A percentile compares a stretch with the other conserved stretches of the same genome.
phyloP scores from a whole-genome alignment of 2,888 invertebrate genomes.

The Copidosoma aretas region DNA sequence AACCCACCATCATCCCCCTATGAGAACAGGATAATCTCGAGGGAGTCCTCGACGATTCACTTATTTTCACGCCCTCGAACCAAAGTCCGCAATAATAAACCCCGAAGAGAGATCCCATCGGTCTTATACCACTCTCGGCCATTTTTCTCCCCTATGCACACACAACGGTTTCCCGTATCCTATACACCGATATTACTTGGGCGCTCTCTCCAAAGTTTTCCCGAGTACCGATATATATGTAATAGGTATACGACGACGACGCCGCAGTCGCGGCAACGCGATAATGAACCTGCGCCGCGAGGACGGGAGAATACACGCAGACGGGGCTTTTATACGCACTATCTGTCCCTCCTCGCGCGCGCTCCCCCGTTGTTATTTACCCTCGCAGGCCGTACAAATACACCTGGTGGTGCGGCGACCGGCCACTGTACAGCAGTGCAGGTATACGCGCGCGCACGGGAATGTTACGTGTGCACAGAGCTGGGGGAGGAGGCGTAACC shows the following conservation, averaged over 20 bases:
- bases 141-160: background rate
- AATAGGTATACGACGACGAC: background rate
- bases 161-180: background rate
- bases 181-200: too few species aligned
- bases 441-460: background rate
- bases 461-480: background rate
- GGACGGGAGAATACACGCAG: too few species aligned
- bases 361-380: too few species aligned
- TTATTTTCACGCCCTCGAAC: background rate
- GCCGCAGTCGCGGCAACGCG: slow-evolving; percentile 15
- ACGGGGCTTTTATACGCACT: slow-evolving; percentile 3
- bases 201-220: background rate
- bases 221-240: background rate
- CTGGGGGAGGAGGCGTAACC: background rate
- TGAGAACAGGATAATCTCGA: too few species aligned
- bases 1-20: too few species aligned
- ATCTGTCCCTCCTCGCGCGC: background rate
- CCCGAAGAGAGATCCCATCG: too few species aligned
- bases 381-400: too few species aligned
- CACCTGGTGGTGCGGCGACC: too few species aligned
- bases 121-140: too few species aligned
- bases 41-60: background rate
- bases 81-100: background rate
- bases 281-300: too few species aligned
- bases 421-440: too few species aligned